These are phyloP conservation scores for Aphodius granarius DNA, from an alignment of 2,888 invertebrate genomes.

Conservation along the genomic window DNA sequence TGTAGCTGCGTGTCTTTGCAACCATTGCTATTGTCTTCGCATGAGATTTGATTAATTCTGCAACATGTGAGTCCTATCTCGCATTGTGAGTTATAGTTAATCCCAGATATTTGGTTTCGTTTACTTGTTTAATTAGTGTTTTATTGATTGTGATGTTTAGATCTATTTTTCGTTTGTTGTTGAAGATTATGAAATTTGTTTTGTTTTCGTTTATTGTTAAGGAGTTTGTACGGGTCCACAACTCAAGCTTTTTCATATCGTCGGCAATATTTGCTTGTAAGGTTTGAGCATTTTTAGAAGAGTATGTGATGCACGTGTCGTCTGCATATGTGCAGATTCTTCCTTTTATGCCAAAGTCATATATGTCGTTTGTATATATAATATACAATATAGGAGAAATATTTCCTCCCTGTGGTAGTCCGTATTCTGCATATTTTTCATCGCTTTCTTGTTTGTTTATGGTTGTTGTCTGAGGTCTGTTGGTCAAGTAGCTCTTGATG, in stretches of 20 bases:
- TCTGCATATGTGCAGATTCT: slow-evolving; percentile 1
- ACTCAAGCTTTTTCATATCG: neutral
- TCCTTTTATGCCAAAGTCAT: neutral
- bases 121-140: neutral
- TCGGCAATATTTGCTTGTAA: slow-evolving; percentile 2
- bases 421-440: neutral
- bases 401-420: slow-evolving; percentile 5
- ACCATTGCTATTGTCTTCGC: neutral
- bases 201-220: neutral
- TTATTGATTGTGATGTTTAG: neutral
- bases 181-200: neutral
- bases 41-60: neutral
- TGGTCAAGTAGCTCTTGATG: neutral
- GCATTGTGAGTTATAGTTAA: neutral
- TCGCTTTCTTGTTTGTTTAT: neutral
- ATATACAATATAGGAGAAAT: neutral
- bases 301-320: slow-evolving; percentile 6
- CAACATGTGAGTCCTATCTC: slow-evolving; percentile 1
- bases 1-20: neutral
- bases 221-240: neutral
- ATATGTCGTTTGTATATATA: slow-evolving; percentile 9
- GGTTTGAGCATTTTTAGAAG: neutral
- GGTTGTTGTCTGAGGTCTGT: neutral
- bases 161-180: neutral
- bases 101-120: neutral